Evolutionary conservation across 2,888 invertebrate species (phyloP), one percentile per base, ranked within the genome.

Genomic region (Rhamnusium bicolor): DNA sequence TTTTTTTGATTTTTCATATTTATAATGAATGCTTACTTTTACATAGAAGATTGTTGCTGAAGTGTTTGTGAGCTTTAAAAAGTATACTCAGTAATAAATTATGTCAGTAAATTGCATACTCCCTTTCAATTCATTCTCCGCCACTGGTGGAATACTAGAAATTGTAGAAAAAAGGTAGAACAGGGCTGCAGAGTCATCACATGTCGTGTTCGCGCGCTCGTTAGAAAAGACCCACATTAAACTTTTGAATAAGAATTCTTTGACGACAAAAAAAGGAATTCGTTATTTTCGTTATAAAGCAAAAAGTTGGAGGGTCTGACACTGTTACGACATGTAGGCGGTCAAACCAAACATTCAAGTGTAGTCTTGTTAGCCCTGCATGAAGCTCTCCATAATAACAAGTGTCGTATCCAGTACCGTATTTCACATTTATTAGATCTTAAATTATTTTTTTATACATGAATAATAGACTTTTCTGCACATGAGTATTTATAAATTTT

Each of bases 191-290:
- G 21, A 29, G 47, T 61, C 61, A 75, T 69, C 69, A 69, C 71
- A 65, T 75, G 75, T 75, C 69, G 71, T 68, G 72, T 67, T 60
- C 66, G 58, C 67, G 47, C 63, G 69, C 75, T 73, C 58, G 75
- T 75, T 75, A 69, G 72, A 72, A 58, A 68, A 60, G 71, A 75
- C 76, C 76, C 73, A 76, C 69, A 72, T 76, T 72, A 76, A 76
- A 74, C 70, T 76, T 72, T 60, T 65, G 71, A 76, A 76, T 76
- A 72, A 61, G 61, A 61, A 76, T 76, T 73, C 68, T 67, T 67
- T 46, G 58, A 46, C 47, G 63, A 58, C 62, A 62, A 72, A 74
- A 73, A 75, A 75, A 72, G 71, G 72, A 72, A 61, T 74, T 74
- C 71, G 58, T 74, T 72, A 72, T 73, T 76, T 71, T 69, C 72